phyloP scores from a whole-genome alignment of 2,888 invertebrate species.

The Cephonodes hylas region DNA sequence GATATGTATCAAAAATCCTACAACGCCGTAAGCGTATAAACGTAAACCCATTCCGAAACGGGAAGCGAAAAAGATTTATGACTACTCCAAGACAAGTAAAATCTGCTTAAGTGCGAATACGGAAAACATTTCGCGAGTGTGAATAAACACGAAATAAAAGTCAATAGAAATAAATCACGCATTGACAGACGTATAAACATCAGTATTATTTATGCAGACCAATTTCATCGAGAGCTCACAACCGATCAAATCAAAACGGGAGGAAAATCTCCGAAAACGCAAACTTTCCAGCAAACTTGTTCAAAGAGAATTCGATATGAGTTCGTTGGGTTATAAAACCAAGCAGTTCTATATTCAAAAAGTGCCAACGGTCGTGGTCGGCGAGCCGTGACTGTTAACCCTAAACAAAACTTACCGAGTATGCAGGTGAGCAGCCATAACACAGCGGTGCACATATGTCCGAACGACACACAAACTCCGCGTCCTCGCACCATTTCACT shows the following conservation, averaged over 20 bases:
- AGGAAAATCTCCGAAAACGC: not conserved
- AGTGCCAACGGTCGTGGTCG: constrained; percentile 47
- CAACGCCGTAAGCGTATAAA: not conserved
- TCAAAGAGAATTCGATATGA: constrained; percentile 8
- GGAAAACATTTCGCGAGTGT: not conserved
- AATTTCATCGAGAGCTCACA: not conserved
- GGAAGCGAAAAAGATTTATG: not conserved
- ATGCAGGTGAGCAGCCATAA: constrained; percentile 71
- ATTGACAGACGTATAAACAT: not conserved
- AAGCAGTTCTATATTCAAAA: not conserved
- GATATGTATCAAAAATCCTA: not conserved
- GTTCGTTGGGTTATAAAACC: constrained; percentile 1
- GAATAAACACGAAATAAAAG: not conserved
- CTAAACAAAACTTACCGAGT: constrained; percentile 63
- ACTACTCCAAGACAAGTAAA: not conserved
- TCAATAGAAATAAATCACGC: not conserved
- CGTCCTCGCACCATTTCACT: constrained; percentile 70
- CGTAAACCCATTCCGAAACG: not conserved
- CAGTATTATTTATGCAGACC: not conserved
- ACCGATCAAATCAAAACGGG: not conserved
- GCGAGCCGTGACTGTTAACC: constrained; percentile 51
- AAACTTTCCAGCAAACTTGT: not conserved
- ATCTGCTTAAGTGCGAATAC: not conserved
- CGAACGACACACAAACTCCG: constrained; percentile 54
- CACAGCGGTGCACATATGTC: constrained; percentile 59